These are phyloP conservation scores for Natator depressus DNA, from an alignment of 2,113 vertebrate species.

Conservation along the genomic window DNA sequence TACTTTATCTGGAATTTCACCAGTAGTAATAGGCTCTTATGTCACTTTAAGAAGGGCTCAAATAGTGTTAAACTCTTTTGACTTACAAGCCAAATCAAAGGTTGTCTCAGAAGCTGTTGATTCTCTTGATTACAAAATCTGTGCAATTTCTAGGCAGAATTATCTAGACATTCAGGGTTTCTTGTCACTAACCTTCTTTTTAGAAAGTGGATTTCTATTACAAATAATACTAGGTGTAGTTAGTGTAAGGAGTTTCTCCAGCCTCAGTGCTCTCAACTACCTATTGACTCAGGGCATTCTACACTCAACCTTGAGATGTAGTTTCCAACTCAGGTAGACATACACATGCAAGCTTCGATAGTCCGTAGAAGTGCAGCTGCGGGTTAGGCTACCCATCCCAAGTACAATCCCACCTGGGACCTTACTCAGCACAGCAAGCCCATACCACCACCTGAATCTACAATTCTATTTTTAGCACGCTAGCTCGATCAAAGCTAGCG, in stretches of 20 bases:
- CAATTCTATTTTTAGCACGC: too few species aligned
- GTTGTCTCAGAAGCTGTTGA: not conserved
- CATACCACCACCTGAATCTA: too few species aligned
- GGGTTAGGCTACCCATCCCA: too few species aligned
- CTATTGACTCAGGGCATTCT: not conserved
- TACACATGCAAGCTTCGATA: too few species aligned
- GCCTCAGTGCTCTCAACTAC: not conserved
- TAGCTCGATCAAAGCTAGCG: too few species aligned
- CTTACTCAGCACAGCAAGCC: too few species aligned
- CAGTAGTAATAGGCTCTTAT: not conserved
- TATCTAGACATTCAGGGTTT: not conserved
- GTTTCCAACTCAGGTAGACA: too few species aligned
- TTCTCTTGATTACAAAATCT: not conserved
- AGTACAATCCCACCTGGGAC: too few species aligned
- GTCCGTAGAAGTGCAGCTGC: too few species aligned
- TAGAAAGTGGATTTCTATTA: not conserved
- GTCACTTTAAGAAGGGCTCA: not conserved
- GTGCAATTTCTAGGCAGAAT: not conserved
- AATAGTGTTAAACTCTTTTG: not conserved
- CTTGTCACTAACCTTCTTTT: not conserved
- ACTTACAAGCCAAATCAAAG: not conserved
- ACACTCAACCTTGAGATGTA: too few species aligned
- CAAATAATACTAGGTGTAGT: not conserved
- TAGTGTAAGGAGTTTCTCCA: not conserved
- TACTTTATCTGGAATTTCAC: not conserved